Percentiles rank a stretch among this genome's conserved stretches.
phyloP scores from a whole-genome alignment of 2,888 invertebrate species.

The Teleiodes luculella region DNA sequence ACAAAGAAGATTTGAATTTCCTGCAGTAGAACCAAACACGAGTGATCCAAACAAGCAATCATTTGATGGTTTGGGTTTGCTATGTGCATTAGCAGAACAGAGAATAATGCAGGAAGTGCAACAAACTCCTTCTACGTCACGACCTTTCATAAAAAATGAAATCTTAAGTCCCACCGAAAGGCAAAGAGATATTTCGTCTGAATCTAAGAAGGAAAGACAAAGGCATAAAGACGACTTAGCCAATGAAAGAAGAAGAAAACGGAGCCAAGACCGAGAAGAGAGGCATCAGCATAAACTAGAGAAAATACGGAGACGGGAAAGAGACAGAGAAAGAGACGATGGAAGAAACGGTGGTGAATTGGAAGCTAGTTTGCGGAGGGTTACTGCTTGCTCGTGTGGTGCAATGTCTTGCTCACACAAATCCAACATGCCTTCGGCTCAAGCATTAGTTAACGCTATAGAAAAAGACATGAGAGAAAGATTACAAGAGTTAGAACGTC shows the following conservation, averaged over 20 bases:
- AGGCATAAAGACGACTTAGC: constrained; percentile 65
- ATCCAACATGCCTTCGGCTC: constrained; percentile 65
- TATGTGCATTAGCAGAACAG: constrained; percentile 92
- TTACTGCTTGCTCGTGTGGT: constrained; percentile 62
- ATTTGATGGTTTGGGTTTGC: constrained; percentile 83
- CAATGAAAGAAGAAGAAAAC: constrained; percentile 57
- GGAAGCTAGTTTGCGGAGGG: constrained; percentile 62
- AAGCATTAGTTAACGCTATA: constrained; percentile 83
- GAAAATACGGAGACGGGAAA: constrained; percentile 65
- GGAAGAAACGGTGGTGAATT: constrained; percentile 55
- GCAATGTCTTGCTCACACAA: constrained; percentile 48
- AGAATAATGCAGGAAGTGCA: constrained; percentile 87
- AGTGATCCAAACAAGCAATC: constrained; percentile 61
- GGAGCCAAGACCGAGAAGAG: constrained; percentile 63
- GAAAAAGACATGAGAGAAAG: constrained; percentile 90
- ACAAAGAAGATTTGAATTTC: constrained; percentile 62
- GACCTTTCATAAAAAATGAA: constrained; percentile 62
- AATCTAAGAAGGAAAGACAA: constrained; percentile 60
- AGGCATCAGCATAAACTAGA: constrained; percentile 65
- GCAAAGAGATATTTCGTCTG: constrained; percentile 35
- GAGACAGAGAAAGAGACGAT: constrained; percentile 58
- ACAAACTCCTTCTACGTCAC: constrained; percentile 53
- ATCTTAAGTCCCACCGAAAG: constrained; percentile 55
- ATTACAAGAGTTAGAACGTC: constrained; percentile 88
- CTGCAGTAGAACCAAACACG: constrained; percentile 39